Base-by-base conservation (phyloP, 2,797 vertebrate genomes). In the Scyliorhinus canicula region DNA sequence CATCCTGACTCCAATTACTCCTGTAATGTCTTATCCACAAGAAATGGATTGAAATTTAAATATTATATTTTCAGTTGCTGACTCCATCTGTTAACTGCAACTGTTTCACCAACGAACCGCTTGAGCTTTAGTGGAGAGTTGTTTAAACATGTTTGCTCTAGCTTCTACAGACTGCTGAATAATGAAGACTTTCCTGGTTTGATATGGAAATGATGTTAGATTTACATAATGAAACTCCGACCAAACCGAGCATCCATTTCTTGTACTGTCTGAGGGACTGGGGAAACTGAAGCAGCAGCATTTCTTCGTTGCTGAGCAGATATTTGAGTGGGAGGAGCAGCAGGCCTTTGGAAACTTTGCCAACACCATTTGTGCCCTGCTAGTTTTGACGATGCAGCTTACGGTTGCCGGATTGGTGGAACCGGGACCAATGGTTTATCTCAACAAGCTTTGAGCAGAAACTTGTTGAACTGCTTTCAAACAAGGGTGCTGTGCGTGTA, bases 221-320 rank as follows among this genome's bases (percentile, higher is more conserved):
- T 47, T 93, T 28, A 44, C 40, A 31, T 57, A 35, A 88, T 88
- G 28, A 57, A 57, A n/a, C 60, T 60, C 84, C 12, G 12, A 86
- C 60, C 3, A 26, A 63, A 9, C 57, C 19, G 7, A 40, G 21
- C 5, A 40, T 79, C 74, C 74, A 79, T 47, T 82, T 44, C 44
- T 14, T n/a, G 63, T 65, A 19, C 84, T 31, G 26, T 14, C 1
- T 11, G 86, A n/a, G 65, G 44, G 24, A 28, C 35, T 28, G 16
- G 47, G 3, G 12, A 35, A 35, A 52, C 12, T 69, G 47, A 57
- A 7, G 47, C 67, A 16, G 26, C 44, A 74, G 28, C 67, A 71
- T 16, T 31, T n/a, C 65, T 50, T 50, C 16, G 67, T 71, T 69
- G 28, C 93, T 74, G 93, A 94, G 93, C 93, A 94, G 47, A 94